Percentiles rank a stretch among this genome's conserved stretches.
These are phyloP conservation scores for Sycophila texana DNA, from an alignment of 2,888 invertebrate genomes.

Conservation along the genomic window DNA sequence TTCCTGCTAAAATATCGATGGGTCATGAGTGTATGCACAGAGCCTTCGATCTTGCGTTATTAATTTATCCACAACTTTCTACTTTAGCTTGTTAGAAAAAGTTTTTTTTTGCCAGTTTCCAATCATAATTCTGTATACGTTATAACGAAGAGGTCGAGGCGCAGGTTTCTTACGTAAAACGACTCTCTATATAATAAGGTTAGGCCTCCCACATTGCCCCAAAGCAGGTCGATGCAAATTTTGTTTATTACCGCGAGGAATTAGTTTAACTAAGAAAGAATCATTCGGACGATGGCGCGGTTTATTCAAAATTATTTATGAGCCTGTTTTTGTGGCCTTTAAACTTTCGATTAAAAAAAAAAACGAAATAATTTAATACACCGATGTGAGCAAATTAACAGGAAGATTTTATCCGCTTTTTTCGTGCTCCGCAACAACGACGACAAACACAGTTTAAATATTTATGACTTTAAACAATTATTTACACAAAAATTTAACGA, in stretches of 20 bases:
- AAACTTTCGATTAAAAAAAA: conserved; percentile 16
- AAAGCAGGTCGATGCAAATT: conserved; percentile 45
- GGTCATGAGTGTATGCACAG: too few relatives aligned
- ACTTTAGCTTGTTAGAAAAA: conserved; percentile 1
- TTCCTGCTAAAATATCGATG: not conserved
- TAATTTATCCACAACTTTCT: not conserved
- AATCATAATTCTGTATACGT: not conserved
- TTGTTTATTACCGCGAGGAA: conserved; percentile 43
- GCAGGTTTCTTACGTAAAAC: conserved; percentile 19
- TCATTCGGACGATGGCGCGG: conserved; percentile 4
- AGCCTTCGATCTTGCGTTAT: too few relatives aligned
- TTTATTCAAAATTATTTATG: conserved; percentile 51
- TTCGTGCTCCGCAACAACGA: not conserved
- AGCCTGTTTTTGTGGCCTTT: conserved; percentile 24
- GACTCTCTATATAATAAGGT: conserved; percentile 47
- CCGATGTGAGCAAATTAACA: not conserved
- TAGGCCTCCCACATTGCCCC: conserved; percentile 43
- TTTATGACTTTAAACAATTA: conserved; percentile 22
- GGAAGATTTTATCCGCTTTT: conserved; percentile 7
- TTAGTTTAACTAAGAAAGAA: conserved; percentile 51
- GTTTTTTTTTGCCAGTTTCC: conserved; percentile 4
- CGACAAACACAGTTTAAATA: not conserved
- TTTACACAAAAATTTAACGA: conserved; percentile 19
- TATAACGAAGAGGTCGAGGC: not conserved
- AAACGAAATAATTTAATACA: not conserved